These are phyloP conservation scores for Zaprionus kolodkinae DNA, from an alignment of 1,140 invertebrate genomes.

Conservation along the genomic window DNA sequence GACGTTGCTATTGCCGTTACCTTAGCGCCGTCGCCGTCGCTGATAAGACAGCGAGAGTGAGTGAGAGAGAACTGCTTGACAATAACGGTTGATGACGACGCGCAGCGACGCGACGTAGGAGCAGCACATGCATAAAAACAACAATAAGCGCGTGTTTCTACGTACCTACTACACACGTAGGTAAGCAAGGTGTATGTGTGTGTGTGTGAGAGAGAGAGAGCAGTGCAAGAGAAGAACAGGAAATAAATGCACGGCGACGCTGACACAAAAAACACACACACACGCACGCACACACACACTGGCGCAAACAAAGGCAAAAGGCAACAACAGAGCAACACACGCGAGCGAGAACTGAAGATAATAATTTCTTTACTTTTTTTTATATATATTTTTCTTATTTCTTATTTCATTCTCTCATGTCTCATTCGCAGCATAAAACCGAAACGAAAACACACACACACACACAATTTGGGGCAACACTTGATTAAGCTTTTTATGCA, in stretches of 20 bases:
- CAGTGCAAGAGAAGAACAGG: conserved; percentile 29
- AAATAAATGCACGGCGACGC: conserved; percentile 45
- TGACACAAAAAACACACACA: conserved; percentile 16
- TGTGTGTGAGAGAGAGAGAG: conserved; percentile 2
- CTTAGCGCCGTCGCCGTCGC: conserved; percentile 19
- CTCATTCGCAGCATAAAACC: conserved; percentile 35
- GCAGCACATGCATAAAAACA: conserved; percentile 26
- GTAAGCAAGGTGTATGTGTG: neutral
- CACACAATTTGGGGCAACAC: conserved; percentile 37
- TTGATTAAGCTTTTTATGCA: conserved; percentile 35
- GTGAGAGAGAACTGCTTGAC: conserved; percentile 34
- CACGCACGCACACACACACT: conserved; percentile 10
- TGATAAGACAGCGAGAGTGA: conserved; percentile 39
- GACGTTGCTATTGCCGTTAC: conserved; percentile 4
- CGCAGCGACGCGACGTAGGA: neutral
- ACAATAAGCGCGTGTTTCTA: conserved; percentile 9
- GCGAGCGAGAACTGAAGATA: conserved; percentile 20
- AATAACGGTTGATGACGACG: conserved; percentile 17
- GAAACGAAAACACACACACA: conserved; percentile 22
- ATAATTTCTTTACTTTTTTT: conserved; percentile 46
- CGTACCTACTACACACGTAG: neutral
- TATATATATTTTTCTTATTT: conserved; percentile 13
- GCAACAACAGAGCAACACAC: conserved; percentile 26
- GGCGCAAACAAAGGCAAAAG: conserved; percentile 43
- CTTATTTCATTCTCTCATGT: conserved; percentile 34